Base-by-base conservation (phyloP, 2,113 vertebrate genomes). In the Heloderma charlesbogerti region DNA sequence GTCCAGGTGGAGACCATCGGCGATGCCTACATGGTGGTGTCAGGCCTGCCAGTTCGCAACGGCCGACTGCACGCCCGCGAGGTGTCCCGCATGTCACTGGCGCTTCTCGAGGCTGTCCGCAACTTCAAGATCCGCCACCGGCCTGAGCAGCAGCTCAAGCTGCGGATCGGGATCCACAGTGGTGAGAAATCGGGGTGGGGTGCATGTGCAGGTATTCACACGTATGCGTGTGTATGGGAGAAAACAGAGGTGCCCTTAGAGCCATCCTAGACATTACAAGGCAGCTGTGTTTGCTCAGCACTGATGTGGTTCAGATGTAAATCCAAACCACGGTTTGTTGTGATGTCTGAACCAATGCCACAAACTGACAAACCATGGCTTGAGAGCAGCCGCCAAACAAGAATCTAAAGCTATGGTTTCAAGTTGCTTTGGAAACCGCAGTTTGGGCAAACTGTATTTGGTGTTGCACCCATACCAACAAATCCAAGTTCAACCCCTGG, bases 1-100 rank as follows among this genome's bases (percentile, higher is more conserved):
- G 3, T 45, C 9, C 94, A 99, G 99, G 99, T 99, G 95, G 99
- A 99, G 97, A 99, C 99, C 0, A 99, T 99, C 0, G 99, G 99
- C 0, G 99, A 99, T 0, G 99, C 99, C 34, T 99, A 99, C 97
- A 99, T 99, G 99, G 99, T 99, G 94, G 99, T 99, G 85, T 99
- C 99, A 0, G 99, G 99, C 1, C 97, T 99, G 81, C 99, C 99
- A 0, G 98, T 98, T 63, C 97, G 98, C 72, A 99, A 99, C 0
- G 98, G 98, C n/a, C 98, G 96, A 37, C 96, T 98, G 27, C 99
- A 99, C 0, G 98, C 97, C 0, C 97, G 97, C 0, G 98, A 99
- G 94, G 97, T 99, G 0, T 98, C 98, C 66, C 98, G 98, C n/a
- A 99, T 99, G 99, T 98, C 98, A 0, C 97, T 99, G 54, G 98